Evolutionary conservation across 2,113 vertebrate species (phyloP).

Genomic region (Ovis canadensis): DNA sequence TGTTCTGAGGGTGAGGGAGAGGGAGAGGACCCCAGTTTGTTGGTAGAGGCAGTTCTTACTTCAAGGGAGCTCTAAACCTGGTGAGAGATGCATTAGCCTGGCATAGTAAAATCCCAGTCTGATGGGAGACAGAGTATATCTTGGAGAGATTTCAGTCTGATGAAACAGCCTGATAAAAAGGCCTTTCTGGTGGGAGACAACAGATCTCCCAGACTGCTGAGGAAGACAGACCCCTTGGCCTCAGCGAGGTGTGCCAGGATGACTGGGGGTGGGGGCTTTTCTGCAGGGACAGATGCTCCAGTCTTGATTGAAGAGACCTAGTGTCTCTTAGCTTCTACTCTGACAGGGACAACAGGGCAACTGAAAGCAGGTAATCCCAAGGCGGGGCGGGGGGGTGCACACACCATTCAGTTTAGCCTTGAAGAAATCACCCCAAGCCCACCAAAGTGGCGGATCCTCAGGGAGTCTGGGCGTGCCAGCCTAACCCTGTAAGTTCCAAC

Average conservation of each 20-base stretch:
- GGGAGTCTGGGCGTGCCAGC: neutral
- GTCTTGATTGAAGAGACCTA: neutral
- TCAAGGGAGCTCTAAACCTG: neutral
- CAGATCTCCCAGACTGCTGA: neutral
- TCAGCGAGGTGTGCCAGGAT: neutral
- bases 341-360: neutral
- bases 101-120: neutral
- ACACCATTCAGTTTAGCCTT: neutral
- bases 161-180: neutral
- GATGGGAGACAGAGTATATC: neutral
- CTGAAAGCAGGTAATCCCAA: neutral
- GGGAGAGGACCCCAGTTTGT: neutral
- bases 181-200: neutral
- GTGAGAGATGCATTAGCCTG: neutral
- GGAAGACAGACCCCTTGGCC: neutral
- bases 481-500: neutral
- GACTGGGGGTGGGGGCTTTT: neutral
- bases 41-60: neutral
- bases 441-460: neutral
- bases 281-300: neutral
- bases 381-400: neutral
- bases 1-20: neutral
- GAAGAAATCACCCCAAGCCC: neutral
- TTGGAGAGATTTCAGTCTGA: neutral
- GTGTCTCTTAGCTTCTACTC: neutral